Conservation (phyloP, 2,113 vertebrate species). For the Dromaius novaehollandiae region DNA sequence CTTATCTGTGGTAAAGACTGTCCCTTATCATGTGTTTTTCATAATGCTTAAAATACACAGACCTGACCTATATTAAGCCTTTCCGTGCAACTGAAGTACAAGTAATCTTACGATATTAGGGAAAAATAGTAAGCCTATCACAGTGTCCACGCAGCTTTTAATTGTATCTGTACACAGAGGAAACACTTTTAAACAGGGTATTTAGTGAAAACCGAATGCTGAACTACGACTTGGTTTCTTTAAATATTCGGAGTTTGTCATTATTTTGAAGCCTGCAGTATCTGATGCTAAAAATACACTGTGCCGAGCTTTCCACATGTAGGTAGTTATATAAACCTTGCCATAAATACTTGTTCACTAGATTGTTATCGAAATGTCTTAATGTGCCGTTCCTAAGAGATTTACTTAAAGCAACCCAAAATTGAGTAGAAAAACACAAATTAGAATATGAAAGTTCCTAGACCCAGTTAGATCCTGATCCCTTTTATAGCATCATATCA, state of each 20-base stretch:
- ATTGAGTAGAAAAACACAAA: constrained; percentile 3
- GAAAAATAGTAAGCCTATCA: background rate
- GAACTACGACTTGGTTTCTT: constrained; percentile 45
- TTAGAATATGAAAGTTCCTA: background rate
- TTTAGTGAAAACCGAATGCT: background rate
- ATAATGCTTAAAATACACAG: background rate
- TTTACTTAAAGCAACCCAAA: constrained; percentile 33
- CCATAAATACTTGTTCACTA: constrained; percentile 24
- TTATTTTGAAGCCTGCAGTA: constrained; percentile 47
- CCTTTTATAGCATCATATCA: background rate
- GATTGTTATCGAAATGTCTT: constrained; percentile 17
- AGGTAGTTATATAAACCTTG: constrained; percentile 57
- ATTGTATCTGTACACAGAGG: background rate
- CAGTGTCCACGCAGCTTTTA: background rate
- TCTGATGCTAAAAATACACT: constrained; percentile 53
- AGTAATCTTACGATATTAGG: background rate
- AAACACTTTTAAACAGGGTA: background rate
- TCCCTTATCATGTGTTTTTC: background rate
- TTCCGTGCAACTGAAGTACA: background rate
- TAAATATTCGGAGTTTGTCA: constrained; percentile 3
- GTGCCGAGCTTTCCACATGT: background rate
- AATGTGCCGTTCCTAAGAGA: constrained; percentile 11
- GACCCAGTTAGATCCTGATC: background rate
- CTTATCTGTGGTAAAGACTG: background rate
- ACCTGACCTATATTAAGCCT: background rate